Percentiles rank a stretch among this genome's conserved stretches.
Conservation (phyloP, 2,888 invertebrate species). For the Timema podura region DNA sequence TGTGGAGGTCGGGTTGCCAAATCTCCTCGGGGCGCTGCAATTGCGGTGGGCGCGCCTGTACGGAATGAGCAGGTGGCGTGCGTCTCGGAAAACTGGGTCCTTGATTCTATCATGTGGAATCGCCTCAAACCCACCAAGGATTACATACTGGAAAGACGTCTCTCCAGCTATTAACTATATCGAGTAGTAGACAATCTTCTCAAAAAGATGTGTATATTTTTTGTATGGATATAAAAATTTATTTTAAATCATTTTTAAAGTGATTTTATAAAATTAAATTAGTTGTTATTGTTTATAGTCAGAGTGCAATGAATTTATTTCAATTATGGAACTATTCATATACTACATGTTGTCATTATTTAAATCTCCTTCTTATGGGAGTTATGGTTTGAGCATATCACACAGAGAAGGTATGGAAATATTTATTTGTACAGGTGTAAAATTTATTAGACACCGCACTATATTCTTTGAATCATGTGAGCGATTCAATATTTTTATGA, state of each 20-base stretch:
- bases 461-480: too few species aligned
- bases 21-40: slow-evolving; percentile 48
- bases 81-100: slow-evolving; percentile 57
- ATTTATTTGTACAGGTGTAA: too few species aligned
- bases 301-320: neutral
- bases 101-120: slow-evolving; percentile 59
- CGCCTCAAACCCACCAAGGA: slow-evolving; percentile 48
- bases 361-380: too few species aligned
- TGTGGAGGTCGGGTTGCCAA: slow-evolving; percentile 55
- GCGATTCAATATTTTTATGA: too few species aligned
- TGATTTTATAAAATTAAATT: neutral
- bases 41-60: slow-evolving; percentile 50
- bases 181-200: neutral
- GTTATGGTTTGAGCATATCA: too few species aligned
- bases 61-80: slow-evolving; percentile 42
- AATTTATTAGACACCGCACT: too few species aligned
- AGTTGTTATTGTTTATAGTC: neutral
- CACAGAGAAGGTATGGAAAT: too few species aligned
- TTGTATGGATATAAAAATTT: neutral
- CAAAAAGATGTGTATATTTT: neutral
- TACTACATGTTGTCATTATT: too few species aligned
- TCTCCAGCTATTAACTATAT: slow-evolving; percentile 10
- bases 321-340: too few species aligned
- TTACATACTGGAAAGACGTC: slow-evolving; percentile 40
- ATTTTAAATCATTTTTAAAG: neutral